Evolutionary conservation across 2,797 vertebrate genomes (phyloP), one percentile per base, ranked within the genome.

Genomic region (Cirrhinus mrigala): DNA sequence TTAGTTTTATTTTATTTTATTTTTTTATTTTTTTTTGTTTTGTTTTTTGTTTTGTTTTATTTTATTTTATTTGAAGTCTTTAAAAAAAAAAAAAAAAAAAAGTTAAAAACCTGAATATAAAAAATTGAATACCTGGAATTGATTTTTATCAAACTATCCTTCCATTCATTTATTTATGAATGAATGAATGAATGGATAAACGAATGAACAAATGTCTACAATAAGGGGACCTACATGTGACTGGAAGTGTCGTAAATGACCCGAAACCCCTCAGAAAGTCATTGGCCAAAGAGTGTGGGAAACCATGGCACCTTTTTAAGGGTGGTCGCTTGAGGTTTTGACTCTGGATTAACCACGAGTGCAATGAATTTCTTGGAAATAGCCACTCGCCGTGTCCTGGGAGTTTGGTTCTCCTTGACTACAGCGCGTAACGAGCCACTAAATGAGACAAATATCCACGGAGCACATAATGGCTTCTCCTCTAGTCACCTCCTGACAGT

Each of bases 391-490:
- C 14, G 8, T 60, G 75, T 44, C 74, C 75, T 24, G 54, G 2
- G 52, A 46, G 64, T 37, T 70, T 27, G 64, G 33, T 78, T 60
- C 75, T 60, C 75, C 75, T 44, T 78, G 75, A 78, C 75, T 78
- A 78, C 75, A 44, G 54, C 4, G 8, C 4, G 37, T 78, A 78
- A 60, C n/a, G 33, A 78, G 54, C 54, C 75, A 60, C 54, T 78
- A 78, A 78, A 78, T 78, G 54, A 78, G 54, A 60, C 54, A 24
- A 27, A 78, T 78, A 60, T 33, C 33, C 33, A 24, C 54, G 1
- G 75, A 40, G n/a, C 29, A 76, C 54, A 76, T 76, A 76, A 76
- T 56, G 29, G 11, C 3, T 56, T 75, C 50, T n/a, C 14, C 50
- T 37, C 73, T 20, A 74, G 46, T 74, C 73, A 75, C 48, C 27